Percentiles rank a stretch among this genome's conserved stretches.
These are phyloP conservation scores for Oxyruncus cristatus DNA, from an alignment of 2,113 vertebrate species.

Conservation along the genomic window DNA sequence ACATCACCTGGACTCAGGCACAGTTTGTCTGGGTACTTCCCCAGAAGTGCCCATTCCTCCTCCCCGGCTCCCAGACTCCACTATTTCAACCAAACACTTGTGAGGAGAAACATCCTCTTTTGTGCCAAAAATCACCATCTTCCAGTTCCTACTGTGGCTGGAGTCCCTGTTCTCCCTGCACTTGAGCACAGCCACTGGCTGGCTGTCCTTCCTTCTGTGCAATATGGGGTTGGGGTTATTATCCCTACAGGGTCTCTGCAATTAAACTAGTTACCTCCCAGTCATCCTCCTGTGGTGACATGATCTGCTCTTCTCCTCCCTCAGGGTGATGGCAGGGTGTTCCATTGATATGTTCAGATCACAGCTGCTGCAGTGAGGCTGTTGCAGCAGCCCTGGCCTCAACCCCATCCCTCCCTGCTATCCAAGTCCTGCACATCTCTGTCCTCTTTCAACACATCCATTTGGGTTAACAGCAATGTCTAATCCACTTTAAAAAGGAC, in stretches of 20 bases:
- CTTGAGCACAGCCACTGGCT: neutral
- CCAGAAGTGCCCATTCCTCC: neutral
- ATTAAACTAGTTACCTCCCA: neutral
- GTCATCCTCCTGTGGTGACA: neutral
- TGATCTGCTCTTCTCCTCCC: neutral
- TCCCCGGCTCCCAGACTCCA: neutral
- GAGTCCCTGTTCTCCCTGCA: neutral
- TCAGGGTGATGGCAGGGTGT: neutral
- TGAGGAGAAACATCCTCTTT: neutral
- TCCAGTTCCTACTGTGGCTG: neutral
- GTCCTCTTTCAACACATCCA: neutral
- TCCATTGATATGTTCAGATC: neutral
- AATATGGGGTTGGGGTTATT: neutral
- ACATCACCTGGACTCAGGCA: neutral
- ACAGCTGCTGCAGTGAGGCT: neutral
- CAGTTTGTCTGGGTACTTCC: neutral
- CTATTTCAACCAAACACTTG: neutral
- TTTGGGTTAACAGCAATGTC: neutral
- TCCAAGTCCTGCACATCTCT: neutral
- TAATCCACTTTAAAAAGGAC: neutral
- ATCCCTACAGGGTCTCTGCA: neutral
- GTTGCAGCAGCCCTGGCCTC: neutral
- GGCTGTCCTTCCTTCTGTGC: neutral
- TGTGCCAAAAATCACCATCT: neutral
- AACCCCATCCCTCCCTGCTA: neutral